Base-by-base conservation (phyloP, 2,888 invertebrate species). In the Archips crataeganus region DNA sequence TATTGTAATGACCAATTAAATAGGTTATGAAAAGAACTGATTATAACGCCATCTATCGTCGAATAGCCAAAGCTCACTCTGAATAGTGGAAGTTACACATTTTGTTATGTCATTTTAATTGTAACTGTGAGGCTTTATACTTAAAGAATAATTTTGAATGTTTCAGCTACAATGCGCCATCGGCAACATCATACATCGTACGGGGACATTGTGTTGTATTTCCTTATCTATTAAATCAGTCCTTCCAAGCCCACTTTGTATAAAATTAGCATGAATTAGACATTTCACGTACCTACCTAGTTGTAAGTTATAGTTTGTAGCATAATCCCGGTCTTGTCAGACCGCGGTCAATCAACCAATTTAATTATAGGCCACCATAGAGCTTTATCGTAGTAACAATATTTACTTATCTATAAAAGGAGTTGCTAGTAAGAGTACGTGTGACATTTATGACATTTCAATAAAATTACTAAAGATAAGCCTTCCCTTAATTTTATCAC, bases 231-330 rank as follows among this genome's bases (percentile, higher is more conserved):
- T 32, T 57, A 57, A 59, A 68, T 73, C 73, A 47, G 57, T 69
- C 73, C 63, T 69, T 73, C 73, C 51, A 64, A 49, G 13, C 32
- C 45, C 47, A 42, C 15, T 72, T 69, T 61, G 62, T 65, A 65
- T 75, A 57, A 23, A 60, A 72, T 75, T 75, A 64, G 68, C 68
- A 73, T 73, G 64, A 59, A 54, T 10, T 59, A 11, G 0, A 39
- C 34, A 34, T 34, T 59, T 34, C 13, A 13, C 11, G 13, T 23
- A 23, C 23, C 23, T 23, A 23, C 23, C 23, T 23, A 4, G 13
- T 59, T 39, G 39, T 39, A 39, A 39, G 39, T 6, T 39, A 39
- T 39, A 39, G 39, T 39, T 39, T 39, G 4, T 5, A 39, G 39
- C 6, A 39, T 39, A 39, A 5, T 39, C 5, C 4, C 6, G 23